These are phyloP conservation scores for Bothrops alternatus DNA, from an alignment of 2,797 vertebrate species.

Conservation along the genomic window DNA sequence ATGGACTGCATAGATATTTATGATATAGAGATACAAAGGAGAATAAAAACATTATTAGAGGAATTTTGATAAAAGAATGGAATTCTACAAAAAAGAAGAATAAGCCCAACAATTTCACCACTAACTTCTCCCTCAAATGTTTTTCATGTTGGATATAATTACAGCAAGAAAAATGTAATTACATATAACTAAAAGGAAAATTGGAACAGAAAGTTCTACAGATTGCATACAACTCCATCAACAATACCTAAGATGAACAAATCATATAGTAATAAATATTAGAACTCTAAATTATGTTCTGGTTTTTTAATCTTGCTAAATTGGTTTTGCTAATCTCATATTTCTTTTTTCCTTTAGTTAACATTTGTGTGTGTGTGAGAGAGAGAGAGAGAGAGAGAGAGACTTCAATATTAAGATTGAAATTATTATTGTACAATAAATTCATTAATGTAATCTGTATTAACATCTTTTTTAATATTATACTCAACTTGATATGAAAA, in stretches of 20 bases:
- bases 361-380: neutral
- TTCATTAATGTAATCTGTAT: neutral
- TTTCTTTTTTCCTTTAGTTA: neutral
- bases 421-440: neutral
- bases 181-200: neutral
- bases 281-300: neutral
- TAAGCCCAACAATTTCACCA: neutral
- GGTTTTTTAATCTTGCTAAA: neutral
- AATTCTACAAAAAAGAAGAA: neutral
- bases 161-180: neutral
- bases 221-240: neutral
- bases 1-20: neutral
- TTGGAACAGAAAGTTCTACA: neutral
- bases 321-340: neutral
- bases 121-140: neutral
- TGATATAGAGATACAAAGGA: neutral
- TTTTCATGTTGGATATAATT: neutral
- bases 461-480: neutral
- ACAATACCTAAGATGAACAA: neutral
- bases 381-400: neutral
- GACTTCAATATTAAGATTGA: neutral
- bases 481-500: neutral
- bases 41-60: neutral
- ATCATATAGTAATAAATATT: neutral
- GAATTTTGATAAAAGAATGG: neutral